Evolutionary conservation across 2,113 vertebrate species (phyloP).

Genomic region (Panthera leo): DNA sequence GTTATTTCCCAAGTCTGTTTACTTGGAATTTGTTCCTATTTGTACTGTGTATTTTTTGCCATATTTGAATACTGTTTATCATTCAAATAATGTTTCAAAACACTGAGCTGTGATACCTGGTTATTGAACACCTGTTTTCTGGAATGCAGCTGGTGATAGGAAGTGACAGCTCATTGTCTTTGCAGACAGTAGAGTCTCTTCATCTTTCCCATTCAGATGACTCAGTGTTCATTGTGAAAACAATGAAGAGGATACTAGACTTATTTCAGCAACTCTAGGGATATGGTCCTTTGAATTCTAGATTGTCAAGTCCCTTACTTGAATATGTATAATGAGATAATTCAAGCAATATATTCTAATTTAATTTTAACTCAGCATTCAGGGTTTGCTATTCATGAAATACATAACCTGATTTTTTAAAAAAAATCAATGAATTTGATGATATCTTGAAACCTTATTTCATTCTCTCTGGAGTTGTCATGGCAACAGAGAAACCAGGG

Average conservation of each 20-base stretch:
- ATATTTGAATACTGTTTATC: neutral
- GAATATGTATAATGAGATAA: conserved; percentile 53
- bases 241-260: neutral
- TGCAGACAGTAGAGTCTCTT: neutral
- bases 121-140: conserved; percentile 37
- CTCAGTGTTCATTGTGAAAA: conserved; percentile 30
- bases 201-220: conserved; percentile 35
- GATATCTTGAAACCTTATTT: conserved; percentile 65
- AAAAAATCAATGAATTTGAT: conserved; percentile 77
- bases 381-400: conserved; percentile 68
- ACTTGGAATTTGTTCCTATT: neutral
- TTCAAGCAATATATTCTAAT: conserved; percentile 44
- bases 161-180: conserved; percentile 39
- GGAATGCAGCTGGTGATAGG: neutral
- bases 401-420: conserved; percentile 7
- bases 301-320: conserved; percentile 21
- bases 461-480: conserved; percentile 71
- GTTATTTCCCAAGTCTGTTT: neutral
- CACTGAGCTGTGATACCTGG: neutral
- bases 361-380: conserved; percentile 59
- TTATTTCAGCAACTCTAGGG: conserved; percentile 29
- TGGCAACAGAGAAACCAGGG: conserved; percentile 69
- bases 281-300: conserved; percentile 19
- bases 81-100: conserved; percentile 22
- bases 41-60: neutral